Evolutionary conservation across 1,140 invertebrate species (phyloP).

Genomic region (Pinna nobilis): DNA sequence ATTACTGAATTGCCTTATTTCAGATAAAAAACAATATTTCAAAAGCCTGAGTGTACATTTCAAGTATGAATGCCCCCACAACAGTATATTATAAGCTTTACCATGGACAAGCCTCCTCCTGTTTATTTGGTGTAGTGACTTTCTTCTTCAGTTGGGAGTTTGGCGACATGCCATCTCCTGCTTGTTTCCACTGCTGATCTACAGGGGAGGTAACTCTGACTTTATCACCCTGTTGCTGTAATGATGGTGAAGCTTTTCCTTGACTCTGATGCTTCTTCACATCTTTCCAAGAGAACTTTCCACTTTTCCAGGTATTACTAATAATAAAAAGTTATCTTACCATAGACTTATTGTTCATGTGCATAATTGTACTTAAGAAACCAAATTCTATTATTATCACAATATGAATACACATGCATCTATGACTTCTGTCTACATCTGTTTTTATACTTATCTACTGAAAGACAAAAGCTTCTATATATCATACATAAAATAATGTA

Average conservation of each 20-base stretch:
- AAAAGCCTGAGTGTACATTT: not conserved
- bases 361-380: too few relatives aligned
- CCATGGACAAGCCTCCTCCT: slow-evolving; percentile 46
- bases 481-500: too few relatives aligned
- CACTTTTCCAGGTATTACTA: slow-evolving; percentile 1
- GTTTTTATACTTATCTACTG: too few relatives aligned
- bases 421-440: too few relatives aligned
- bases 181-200: not conserved
- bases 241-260: slow-evolving; percentile 4
- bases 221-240: slow-evolving; percentile 16
- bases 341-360: too few relatives aligned
- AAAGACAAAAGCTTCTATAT: too few relatives aligned
- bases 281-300: slow-evolving; percentile 65
- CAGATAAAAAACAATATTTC: too few relatives aligned
- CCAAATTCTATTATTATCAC: too few relatives aligned
- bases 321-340: not conserved
- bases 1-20: too few relatives aligned
- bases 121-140: slow-evolving; percentile 7
- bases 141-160: not conserved
- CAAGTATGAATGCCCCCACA: not conserved
- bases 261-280: slow-evolving; percentile 59
- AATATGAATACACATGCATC: too few relatives aligned
- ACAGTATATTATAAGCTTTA: slow-evolving; percentile 13
- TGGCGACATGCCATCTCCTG: slow-evolving; percentile 1
- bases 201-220: slow-evolving; percentile 3